phyloP scores from a whole-genome alignment of 2,113 vertebrate genomes.

The Lampris incognitus region DNA sequence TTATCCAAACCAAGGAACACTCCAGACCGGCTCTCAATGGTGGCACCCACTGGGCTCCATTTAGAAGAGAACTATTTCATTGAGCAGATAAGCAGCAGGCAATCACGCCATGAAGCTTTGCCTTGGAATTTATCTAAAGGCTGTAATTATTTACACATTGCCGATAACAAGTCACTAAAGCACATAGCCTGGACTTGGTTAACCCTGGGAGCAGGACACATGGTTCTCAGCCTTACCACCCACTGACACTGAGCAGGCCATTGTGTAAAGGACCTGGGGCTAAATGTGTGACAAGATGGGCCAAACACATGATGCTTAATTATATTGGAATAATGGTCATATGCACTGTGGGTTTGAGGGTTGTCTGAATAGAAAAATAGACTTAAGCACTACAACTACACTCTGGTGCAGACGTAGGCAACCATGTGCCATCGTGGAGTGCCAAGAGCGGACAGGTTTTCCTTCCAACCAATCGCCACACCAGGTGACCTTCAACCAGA shows the following conservation, averaged over 20 bases:
- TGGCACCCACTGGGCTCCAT: conserved; percentile 10
- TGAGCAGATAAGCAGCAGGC: conserved; percentile 41
- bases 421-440: too few species aligned
- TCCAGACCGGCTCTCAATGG: background rate
- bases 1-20: background rate
- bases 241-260: conserved; percentile 3
- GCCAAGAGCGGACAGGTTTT: too few species aligned
- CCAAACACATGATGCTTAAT: background rate
- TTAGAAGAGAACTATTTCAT: conserved; percentile 43
- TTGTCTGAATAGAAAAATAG: too few species aligned
- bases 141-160: conserved; percentile 66
- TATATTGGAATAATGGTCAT: background rate
- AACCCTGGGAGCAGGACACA: background rate
- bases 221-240: background rate
- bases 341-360: too few species aligned
- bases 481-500: too few species aligned
- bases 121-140: conserved; percentile 60
- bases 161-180: conserved; percentile 54
- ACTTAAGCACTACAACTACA: too few species aligned
- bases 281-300: conserved; percentile 20
- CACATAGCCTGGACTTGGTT: conserved; percentile 2
- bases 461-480: too few species aligned
- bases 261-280: conserved; percentile 6
- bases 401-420: too few species aligned
- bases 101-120: conserved; percentile 41